Percentiles rank a stretch among this genome's conserved stretches.
Conservation (phyloP, 2,797 vertebrate genomes). For the Danio aesculapii region DNA sequence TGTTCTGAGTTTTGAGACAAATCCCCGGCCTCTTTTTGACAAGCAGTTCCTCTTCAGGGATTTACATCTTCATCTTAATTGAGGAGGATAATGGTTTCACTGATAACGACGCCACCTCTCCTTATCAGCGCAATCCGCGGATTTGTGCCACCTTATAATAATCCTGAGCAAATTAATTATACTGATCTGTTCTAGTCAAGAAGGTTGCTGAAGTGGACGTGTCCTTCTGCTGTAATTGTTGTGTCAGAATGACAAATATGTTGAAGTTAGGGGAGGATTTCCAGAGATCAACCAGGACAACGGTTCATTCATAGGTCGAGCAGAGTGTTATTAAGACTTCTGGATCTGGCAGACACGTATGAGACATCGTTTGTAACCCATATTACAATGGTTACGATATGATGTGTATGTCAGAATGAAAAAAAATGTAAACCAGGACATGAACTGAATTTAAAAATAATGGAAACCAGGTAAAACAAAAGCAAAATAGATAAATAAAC, state of each 20-base stretch:
- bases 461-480: too few species aligned
- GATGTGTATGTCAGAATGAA: not conserved
- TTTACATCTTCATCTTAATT: slow-evolving; percentile 65
- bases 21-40: slow-evolving; percentile 50
- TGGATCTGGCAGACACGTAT: not conserved
- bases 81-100: slow-evolving; percentile 59
- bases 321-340: not conserved
- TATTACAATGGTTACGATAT: not conserved
- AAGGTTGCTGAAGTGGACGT: slow-evolving; percentile 71
- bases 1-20: slow-evolving; percentile 44
- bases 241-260: slow-evolving; percentile 76
- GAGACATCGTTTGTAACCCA: not conserved
- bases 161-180: slow-evolving; percentile 68
- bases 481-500: too few species aligned
- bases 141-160: slow-evolving; percentile 66
- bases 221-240: slow-evolving; percentile 66
- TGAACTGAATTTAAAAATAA: too few species aligned
- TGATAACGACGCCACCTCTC: slow-evolving; percentile 57
- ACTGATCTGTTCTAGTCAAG: slow-evolving; percentile 72
- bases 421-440: not conserved
- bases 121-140: slow-evolving; percentile 60
- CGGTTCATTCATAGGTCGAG: slow-evolving; percentile 62
- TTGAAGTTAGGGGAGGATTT: slow-evolving; percentile 61
- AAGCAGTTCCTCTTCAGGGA: slow-evolving; percentile 53
- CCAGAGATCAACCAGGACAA: slow-evolving; percentile 71